These are phyloP conservation scores for Pavo muticus DNA, from an alignment of 2,113 vertebrate genomes.

Conservation along the genomic window DNA sequence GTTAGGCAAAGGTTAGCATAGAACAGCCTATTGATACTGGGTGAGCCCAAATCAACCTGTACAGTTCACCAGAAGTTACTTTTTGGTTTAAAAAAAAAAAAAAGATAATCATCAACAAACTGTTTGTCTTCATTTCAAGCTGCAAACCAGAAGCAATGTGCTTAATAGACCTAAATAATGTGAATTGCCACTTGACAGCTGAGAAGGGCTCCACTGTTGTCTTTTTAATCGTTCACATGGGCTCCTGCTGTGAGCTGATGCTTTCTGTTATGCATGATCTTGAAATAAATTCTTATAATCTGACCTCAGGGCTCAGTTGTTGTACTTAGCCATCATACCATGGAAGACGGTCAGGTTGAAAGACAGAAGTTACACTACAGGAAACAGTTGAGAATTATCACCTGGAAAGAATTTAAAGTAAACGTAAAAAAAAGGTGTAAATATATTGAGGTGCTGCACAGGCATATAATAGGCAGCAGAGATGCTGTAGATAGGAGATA, in stretches of 20 bases:
- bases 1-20: neutral
- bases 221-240: neutral
- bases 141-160: neutral
- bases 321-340: neutral
- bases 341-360: neutral
- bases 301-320: neutral
- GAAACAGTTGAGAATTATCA: neutral
- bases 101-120: neutral
- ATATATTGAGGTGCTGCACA: fast-evolving
- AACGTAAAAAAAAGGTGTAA: neutral
- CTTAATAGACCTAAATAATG: neutral
- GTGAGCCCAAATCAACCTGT: neutral
- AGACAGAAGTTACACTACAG: neutral
- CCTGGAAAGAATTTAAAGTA: neutral
- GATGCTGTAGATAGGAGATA: neutral
- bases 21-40: neutral
- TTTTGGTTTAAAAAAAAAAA: neutral
- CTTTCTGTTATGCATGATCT: neutral
- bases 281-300: neutral
- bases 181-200: neutral
- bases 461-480: neutral
- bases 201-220: neutral
- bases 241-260: neutral
- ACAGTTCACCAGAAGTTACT: neutral
- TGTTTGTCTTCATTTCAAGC: neutral